Base-by-base conservation (phyloP, 1,140 invertebrate genomes). In the Cheumatopsyche charites region DNA sequence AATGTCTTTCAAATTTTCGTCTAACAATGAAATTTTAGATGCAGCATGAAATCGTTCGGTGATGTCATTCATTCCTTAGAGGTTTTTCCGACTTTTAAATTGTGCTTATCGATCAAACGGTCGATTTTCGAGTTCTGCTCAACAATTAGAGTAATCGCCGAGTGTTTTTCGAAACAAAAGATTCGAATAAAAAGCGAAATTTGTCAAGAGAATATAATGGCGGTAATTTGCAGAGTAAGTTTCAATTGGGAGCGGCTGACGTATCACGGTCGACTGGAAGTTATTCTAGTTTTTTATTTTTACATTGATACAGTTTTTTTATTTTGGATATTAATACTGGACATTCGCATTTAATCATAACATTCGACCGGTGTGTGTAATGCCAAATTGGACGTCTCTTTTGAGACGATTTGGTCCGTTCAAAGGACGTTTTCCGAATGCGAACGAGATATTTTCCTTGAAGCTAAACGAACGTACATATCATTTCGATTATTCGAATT, bases 241-340 rank as follows among this genome's bases (percentile, higher is more conserved):
- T 68, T 55, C 66, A 68, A 55, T 68, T 55, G 66, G 49, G 26
- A 21, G 15, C 66, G 26, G 45, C 29, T 68, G 66, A 68, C 66
- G 66, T 68, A 68, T 68, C 66, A 68, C 45, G 66, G 66, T 55
- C 66, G 66, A 68, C 66, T 68, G 66, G 66, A 68, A 68, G 15
- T 66, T 26, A 68, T 41, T 68, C 66, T 12, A 36, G 66, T 68
- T 68, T 41, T 49, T 47, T 66, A 47, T 47, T 13, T 12, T 47
- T 47, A 6, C 41, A 42, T 42, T 42, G 5, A 6, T 42, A n/a
- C n/a, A 36, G 29, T 36, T 4, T n/a, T 66, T 66, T 66, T 23
- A 45, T 41, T 55, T 19, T 41, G 17, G 9, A 19, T 52, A 49
- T 26, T 63, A 42, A 29, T 63, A 23, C 23, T 58, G 55, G 21